Conservation (phyloP, 2,888 invertebrate species). For the Rosalia funebris region DNA sequence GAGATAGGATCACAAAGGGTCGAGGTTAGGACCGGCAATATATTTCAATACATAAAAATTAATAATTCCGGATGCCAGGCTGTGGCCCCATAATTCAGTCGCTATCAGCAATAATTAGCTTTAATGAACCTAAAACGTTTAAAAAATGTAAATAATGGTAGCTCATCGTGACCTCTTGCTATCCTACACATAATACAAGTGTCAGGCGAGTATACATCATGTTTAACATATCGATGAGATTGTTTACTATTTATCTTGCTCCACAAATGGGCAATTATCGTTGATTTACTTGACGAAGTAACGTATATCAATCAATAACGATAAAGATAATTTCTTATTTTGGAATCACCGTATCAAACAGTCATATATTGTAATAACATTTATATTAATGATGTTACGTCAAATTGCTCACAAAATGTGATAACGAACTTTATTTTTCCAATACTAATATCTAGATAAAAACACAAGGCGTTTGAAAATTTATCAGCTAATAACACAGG, state of each 20-base stretch:
- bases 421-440: no score
- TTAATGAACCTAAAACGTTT: conserved; percentile 18
- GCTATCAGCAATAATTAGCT: conserved; percentile 24
- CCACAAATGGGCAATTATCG: conserved; percentile 16
- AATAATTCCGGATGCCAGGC: conserved; percentile 23
- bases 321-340: conserved; percentile 8
- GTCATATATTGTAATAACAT: no score
- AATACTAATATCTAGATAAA: no score
- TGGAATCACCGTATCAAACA: no score
- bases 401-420: no score
- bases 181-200: conserved; percentile 7
- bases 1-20: conserved; percentile 12
- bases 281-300: conserved; percentile 14
- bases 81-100: conserved; percentile 12
- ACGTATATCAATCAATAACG: conserved; percentile 5
- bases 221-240: conserved; percentile 12
- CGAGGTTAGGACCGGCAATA: conserved; percentile 16
- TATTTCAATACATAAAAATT: conserved; percentile 12
- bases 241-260: conserved; percentile 12
- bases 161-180: conserved; percentile 16
- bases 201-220: conserved; percentile 6
- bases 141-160: conserved; percentile 13
- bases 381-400: no score
- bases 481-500: no score
- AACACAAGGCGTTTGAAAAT: no score